Percentiles rank a stretch among this genome's conserved stretches.
phyloP scores from a whole-genome alignment of 1,140 invertebrate genomes.

The Odontomachus brunneus region DNA sequence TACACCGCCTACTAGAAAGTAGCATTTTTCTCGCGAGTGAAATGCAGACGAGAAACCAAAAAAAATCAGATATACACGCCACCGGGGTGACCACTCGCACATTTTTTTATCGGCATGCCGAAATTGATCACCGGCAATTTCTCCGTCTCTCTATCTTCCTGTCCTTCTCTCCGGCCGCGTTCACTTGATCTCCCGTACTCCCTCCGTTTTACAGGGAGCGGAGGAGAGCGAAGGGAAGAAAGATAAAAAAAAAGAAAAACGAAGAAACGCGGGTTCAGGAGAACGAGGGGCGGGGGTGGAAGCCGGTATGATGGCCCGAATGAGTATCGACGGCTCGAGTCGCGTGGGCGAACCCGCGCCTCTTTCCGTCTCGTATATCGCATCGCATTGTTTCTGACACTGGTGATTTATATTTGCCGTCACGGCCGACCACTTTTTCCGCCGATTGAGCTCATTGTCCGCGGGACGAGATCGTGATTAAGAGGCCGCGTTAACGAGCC shows the following conservation, averaged over 20 bases:
- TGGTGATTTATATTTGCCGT: conserved; percentile 79
- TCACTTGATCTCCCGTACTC: background rate
- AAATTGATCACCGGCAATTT: conserved; percentile 68
- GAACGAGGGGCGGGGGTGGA: background rate
- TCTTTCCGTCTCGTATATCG: conserved; percentile 70
- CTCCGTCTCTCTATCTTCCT: conserved; percentile 22
- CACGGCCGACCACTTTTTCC: conserved; percentile 78
- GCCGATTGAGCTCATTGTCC: conserved; percentile 79
- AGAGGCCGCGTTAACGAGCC: conserved; percentile 80
- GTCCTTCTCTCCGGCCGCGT: background rate
- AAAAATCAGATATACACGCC: no score
- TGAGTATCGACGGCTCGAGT: conserved; percentile 71
- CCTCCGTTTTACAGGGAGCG: background rate
- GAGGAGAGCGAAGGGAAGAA: background rate
- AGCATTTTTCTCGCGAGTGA: conserved; percentile 62
- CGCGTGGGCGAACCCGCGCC: conserved; percentile 77
- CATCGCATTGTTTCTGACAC: conserved; percentile 81
- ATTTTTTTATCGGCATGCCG: conserved; percentile 63
- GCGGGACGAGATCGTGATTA: conserved; percentile 79
- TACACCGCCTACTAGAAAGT: conserved; percentile 5
- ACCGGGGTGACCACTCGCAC: conserved; percentile 1
- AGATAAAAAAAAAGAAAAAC: background rate
- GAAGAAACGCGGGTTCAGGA: background rate
- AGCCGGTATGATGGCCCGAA: conserved; percentile 6
- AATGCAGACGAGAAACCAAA: conserved; percentile 26